These are phyloP conservation scores for Megamerina dolium DNA, from an alignment of 2,888 invertebrate species.

Conservation along the genomic window DNA sequence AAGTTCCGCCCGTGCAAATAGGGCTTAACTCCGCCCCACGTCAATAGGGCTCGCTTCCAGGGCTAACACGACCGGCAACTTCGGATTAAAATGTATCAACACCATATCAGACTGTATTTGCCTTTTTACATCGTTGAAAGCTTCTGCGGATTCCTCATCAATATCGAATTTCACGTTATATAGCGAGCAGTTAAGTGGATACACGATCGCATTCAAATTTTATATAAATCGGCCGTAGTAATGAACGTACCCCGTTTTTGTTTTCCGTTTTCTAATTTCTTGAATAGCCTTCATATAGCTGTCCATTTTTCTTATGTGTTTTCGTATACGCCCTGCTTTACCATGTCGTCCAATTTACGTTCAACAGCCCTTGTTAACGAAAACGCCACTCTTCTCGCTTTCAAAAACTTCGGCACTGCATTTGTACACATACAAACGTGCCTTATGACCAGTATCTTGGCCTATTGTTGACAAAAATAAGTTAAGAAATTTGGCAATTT, in stretches of 20 bases:
- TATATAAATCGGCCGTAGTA: conserved; percentile 37
- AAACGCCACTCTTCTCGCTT: neutral
- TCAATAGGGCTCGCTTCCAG: conserved; percentile 29
- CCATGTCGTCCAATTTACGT: conserved; percentile 16
- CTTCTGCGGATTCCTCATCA: conserved; percentile 20
- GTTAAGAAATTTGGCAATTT: neutral
- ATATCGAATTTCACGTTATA: conserved; percentile 25
- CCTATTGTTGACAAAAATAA: conserved; percentile 10
- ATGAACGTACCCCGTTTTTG: conserved; percentile 33
- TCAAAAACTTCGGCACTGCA: conserved; percentile 1
- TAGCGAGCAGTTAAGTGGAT: conserved; percentile 27
- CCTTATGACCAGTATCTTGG: conserved; percentile 2
- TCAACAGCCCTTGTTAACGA: neutral
- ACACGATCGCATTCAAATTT: conserved; percentile 28
- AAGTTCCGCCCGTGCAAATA: conserved; percentile 31
- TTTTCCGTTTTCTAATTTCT: conserved; percentile 32
- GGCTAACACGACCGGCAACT: conserved; percentile 24
- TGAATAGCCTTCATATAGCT: conserved; percentile 19
- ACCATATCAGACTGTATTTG: too few species aligned
- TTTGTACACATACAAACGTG: neutral
- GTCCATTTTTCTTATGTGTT: conserved; percentile 24
- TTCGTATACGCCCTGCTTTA: conserved; percentile 8
- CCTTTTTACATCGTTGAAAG: conserved; percentile 28
- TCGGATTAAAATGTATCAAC: conserved; percentile 28
- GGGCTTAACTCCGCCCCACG: conserved; percentile 26